These are phyloP conservation scores for Sphaerodactylus townsendi DNA, from an alignment of 2,113 vertebrate genomes.

Conservation along the genomic window DNA sequence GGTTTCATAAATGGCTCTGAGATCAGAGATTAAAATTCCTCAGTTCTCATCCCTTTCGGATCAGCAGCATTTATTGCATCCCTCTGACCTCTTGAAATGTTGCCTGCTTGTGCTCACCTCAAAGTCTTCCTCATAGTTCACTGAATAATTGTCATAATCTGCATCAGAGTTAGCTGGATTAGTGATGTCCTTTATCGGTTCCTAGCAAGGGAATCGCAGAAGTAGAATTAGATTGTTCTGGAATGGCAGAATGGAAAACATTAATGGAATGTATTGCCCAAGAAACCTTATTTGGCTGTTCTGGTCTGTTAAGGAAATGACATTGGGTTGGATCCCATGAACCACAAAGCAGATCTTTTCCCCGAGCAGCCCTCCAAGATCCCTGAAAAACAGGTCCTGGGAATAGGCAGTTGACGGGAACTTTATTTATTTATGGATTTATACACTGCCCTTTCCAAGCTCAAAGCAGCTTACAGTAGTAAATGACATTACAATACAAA, in stretches of 20 bases:
- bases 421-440: too few relatives aligned
- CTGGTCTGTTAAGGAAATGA: neutral
- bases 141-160: conserved; percentile 54
- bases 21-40: neutral
- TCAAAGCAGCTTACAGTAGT: too few relatives aligned
- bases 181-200: conserved; percentile 65
- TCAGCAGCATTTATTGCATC: neutral
- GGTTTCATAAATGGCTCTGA: neutral
- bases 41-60: neutral
- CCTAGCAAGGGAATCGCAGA: conserved; percentile 51
- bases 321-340: too few relatives aligned
- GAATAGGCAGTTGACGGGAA: too few relatives aligned
- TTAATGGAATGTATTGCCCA: neutral
- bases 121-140: conserved; percentile 90
- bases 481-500: too few relatives aligned
- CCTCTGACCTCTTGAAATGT: neutral
- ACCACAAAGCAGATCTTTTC: too few relatives aligned
- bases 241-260: neutral
- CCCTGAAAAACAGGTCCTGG: too few relatives aligned
- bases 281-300: neutral
- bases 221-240: conserved; percentile 20
- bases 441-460: too few relatives aligned
- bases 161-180: conserved; percentile 41
- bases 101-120: conserved; percentile 77
- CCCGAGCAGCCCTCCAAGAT: too few relatives aligned